These are phyloP conservation scores for Pachycephala philippinensis DNA, from an alignment of 2,113 vertebrate genomes.

Conservation along the genomic window DNA sequence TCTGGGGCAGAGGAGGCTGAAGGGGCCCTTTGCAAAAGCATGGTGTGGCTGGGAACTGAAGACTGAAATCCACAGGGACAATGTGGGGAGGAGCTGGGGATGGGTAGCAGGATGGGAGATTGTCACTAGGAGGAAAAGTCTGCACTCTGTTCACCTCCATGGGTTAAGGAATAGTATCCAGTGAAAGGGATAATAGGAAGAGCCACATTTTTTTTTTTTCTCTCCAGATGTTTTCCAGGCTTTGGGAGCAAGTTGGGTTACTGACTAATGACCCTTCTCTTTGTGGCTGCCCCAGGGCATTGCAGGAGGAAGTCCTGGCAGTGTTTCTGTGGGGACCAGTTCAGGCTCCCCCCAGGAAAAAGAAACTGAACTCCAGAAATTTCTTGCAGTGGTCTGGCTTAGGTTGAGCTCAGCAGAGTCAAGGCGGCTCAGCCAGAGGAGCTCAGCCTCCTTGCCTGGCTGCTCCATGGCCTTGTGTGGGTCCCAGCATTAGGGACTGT, in stretches of 20 bases:
- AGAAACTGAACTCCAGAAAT: background rate
- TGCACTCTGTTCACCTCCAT: background rate
- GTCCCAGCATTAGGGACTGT: rapidly evolving
- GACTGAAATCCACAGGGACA: background rate
- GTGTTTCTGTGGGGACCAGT: background rate
- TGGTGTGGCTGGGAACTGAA: background rate
- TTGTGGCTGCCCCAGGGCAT: background rate
- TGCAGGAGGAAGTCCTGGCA: background rate
- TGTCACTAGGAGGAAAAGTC: background rate
- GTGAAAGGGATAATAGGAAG: background rate
- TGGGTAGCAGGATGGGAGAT: background rate
- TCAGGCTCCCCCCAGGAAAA: background rate
- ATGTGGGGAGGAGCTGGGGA: background rate
- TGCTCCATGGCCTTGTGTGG: background rate
- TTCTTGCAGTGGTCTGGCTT: background rate
- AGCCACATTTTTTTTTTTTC: background rate
- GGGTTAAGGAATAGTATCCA: background rate
- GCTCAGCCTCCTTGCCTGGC: background rate
- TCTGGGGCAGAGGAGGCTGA: background rate
- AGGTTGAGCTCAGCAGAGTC: background rate
- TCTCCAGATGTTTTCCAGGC: background rate
- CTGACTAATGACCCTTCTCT: background rate
- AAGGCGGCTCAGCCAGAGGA: background rate
- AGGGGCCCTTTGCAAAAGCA: background rate
- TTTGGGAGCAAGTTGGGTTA: background rate